A percentile compares a stretch with the other conserved stretches of the same genome.
phyloP scores from a whole-genome alignment of 1,140 invertebrate genomes.

The Drosophila miranda region DNA sequence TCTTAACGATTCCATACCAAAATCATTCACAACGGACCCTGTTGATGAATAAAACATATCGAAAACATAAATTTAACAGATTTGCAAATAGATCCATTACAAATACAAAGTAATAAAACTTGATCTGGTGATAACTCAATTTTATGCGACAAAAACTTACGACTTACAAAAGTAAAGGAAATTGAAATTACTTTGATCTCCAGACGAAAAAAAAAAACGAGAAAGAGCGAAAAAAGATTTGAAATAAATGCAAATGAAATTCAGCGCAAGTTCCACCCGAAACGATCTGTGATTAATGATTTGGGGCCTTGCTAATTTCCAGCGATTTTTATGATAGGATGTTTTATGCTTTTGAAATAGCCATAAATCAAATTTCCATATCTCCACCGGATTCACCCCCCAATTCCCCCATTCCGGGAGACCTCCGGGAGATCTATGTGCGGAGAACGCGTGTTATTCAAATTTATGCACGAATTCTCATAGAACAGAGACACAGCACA shows the following conservation, averaged over 20 bases:
- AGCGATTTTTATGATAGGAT: constrained; percentile 29
- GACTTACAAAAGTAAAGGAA: constrained; percentile 3
- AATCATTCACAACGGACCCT: constrained; percentile 3
- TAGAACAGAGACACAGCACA: constrained; percentile 33
- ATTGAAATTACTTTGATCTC: constrained; percentile 18
- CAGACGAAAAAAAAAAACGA: no score
- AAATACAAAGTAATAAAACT: neutral
- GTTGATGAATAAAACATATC: constrained; percentile 16
- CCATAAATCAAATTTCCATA: constrained; percentile 39
- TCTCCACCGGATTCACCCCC: constrained; percentile 17
- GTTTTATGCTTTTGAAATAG: constrained; percentile 41
- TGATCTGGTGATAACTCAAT: constrained; percentile 32
- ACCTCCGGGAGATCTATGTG: constrained; percentile 25
- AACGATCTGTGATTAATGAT: constrained; percentile 39
- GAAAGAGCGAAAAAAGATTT: neutral
- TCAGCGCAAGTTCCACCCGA: constrained; percentile 17
- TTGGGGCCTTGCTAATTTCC: constrained; percentile 29
- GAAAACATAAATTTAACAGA: constrained; percentile 8
- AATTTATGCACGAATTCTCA: constrained; percentile 79
- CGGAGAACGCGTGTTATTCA: constrained; percentile 49
- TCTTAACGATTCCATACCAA: neutral
- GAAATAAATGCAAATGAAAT: constrained; percentile 39
- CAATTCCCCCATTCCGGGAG: neutral
- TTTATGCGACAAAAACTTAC: constrained; percentile 20
- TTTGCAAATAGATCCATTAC: constrained; percentile 21